Conservation (phyloP, 1,140 invertebrate species). For the Subanguina moxae region DNA sequence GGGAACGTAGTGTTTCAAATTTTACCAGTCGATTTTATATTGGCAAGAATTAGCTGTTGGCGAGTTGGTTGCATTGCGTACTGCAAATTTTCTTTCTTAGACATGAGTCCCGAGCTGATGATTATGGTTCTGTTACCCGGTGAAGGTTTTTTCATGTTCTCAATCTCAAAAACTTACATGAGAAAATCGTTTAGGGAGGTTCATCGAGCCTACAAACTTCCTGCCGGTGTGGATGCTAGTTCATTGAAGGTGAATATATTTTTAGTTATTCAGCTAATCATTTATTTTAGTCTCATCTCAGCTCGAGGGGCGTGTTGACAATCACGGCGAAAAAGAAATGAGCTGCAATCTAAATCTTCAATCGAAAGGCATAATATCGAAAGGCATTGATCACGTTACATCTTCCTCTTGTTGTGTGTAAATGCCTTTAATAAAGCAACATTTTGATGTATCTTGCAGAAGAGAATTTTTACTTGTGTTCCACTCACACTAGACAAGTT, state of each 20-base stretch:
- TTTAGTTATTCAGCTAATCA: no score
- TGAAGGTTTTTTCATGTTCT: no score
- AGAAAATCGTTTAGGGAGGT: constrained; percentile 41
- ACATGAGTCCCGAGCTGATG: constrained; percentile 48
- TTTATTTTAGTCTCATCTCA: constrained; percentile 39
- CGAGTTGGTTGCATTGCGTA: no score
- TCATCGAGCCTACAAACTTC: constrained; percentile 28
- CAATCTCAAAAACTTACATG: background rate
- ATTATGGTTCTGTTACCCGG: constrained; percentile 46
- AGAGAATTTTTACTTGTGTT: no score
- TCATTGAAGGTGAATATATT: constrained; percentile 30
- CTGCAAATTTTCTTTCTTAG: background rate
- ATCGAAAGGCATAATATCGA: constrained; percentile 20
- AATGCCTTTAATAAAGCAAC: no score
- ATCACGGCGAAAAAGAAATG: constrained; percentile 55
- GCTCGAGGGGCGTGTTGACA: constrained; percentile 43
- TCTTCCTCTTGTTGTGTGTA: no score
- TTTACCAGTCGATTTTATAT: no score
- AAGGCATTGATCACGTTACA: no score
- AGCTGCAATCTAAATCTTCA: constrained; percentile 17
- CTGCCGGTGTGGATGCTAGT: constrained; percentile 45
- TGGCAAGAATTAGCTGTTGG: no score
- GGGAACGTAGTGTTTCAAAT: no score
- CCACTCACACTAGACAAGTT: no score
- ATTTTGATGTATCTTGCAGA: no score